These are phyloP conservation scores for Tauraco erythrolophus DNA, from an alignment of 2,113 vertebrate genomes.

Conservation along the genomic window DNA sequence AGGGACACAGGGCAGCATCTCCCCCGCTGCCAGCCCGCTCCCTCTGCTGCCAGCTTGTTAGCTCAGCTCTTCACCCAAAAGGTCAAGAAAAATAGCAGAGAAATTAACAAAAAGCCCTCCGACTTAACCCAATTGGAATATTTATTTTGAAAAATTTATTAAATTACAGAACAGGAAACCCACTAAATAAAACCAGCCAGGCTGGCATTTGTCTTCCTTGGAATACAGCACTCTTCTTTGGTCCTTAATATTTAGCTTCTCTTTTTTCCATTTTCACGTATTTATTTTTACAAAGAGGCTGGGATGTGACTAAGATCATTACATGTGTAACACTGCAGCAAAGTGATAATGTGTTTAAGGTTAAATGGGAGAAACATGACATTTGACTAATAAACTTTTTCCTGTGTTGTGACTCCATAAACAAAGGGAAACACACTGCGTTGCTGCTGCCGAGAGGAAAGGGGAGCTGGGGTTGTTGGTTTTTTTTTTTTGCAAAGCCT, in stretches of 20 bases:
- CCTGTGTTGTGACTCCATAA: constrained; percentile 59
- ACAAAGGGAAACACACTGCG: constrained; percentile 44
- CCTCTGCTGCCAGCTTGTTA: background rate
- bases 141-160: constrained; percentile 75
- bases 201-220: constrained; percentile 56
- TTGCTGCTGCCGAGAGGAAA: constrained; percentile 13
- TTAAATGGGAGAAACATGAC: constrained; percentile 54
- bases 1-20: fast-evolving
- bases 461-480: background rate
- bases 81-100: constrained; percentile 34
- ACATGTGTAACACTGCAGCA: constrained; percentile 15
- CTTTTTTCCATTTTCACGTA: background rate
- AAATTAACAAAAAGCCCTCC: constrained; percentile 43
- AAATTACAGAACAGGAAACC: constrained; percentile 71
- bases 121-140: constrained; percentile 66
- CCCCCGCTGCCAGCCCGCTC: background rate
- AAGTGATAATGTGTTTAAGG: constrained; percentile 56
- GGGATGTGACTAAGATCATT: constrained; percentile 54
- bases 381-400: constrained; percentile 56
- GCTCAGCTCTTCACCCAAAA: background rate
- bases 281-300: constrained; percentile 43
- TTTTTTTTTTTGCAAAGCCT: background rate
- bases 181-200: constrained; percentile 67
- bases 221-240: constrained; percentile 16
- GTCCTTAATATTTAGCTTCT: constrained; percentile 46